phyloP scores from a whole-genome alignment of 2,797 vertebrate species.

The Acanthopagrus latus region DNA sequence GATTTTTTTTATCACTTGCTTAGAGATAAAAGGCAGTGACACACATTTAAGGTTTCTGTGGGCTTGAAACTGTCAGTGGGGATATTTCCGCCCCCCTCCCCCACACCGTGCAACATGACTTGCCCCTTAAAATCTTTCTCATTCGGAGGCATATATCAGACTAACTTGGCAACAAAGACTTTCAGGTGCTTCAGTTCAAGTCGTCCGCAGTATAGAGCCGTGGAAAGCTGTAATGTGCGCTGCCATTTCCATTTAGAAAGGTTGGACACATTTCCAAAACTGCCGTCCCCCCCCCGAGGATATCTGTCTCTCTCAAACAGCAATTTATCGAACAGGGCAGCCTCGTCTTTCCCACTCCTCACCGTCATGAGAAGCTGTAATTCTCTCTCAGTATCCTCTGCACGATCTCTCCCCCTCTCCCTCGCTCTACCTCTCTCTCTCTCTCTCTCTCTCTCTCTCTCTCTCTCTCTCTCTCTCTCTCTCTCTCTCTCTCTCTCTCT shows the following conservation, averaged over 20 bases:
- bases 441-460: constrained; percentile 80
- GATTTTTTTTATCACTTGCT: background rate
- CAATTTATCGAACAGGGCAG: constrained; percentile 77
- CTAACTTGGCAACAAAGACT: constrained; percentile 35
- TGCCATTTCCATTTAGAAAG: constrained; percentile 74
- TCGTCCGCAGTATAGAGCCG: constrained; percentile 21
- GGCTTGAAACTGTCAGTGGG: background rate
- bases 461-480: constrained; percentile 73
- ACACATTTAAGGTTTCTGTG: background rate
- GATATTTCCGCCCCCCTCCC: background rate
- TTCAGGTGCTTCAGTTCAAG: constrained; percentile 40
- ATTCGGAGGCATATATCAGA: constrained; percentile 33
- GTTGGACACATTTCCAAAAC: constrained; percentile 74
- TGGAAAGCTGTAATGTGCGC: constrained; percentile 49
- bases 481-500: constrained; percentile 47
- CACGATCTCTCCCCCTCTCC: constrained; percentile 80
- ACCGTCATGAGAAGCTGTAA: constrained; percentile 80
- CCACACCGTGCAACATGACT: background rate
- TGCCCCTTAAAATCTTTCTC: background rate
- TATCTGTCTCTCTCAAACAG: constrained; percentile 74
- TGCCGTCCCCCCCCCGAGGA: constrained; percentile 51
- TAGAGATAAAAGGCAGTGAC: too few relatives aligned
- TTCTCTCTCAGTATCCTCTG: constrained; percentile 86
- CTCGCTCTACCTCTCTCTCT: constrained; percentile 50
- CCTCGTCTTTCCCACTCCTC: constrained; percentile 73